phyloP scores from a whole-genome alignment of 2,888 invertebrate species.

The Digitonthophagus gazella region DNA sequence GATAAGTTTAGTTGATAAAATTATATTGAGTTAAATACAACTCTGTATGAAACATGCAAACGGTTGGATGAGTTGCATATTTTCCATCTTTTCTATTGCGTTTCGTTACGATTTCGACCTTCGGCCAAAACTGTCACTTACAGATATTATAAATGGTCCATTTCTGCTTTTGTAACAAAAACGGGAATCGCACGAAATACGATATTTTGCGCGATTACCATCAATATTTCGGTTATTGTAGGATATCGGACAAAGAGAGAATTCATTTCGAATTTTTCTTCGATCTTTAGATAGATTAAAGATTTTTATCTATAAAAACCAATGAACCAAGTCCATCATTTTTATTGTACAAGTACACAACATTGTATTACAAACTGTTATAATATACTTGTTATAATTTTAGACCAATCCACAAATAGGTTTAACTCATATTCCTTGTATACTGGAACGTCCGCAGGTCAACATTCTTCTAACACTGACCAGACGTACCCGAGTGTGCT shows the following conservation, averaged over 20 bases:
- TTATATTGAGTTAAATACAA: slow-evolving; percentile 27
- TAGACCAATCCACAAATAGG: neutral
- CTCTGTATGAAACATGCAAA: slow-evolving; percentile 38
- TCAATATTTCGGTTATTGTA: slow-evolving; percentile 5
- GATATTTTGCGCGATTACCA: slow-evolving; percentile 39
- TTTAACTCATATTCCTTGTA: neutral
- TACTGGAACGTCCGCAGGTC: slow-evolving; percentile 35
- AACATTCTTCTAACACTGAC: slow-evolving; percentile 50
- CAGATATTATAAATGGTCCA: slow-evolving; percentile 50
- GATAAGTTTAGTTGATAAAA: too few relatives aligned
- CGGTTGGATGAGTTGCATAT: slow-evolving; percentile 47
- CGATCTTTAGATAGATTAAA: neutral
- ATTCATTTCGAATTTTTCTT: neutral
- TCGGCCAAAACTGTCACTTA: slow-evolving; percentile 49
- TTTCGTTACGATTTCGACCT: slow-evolving; percentile 46
- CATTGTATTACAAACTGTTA: too few relatives aligned
- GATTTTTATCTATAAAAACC: neutral
- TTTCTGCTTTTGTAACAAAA: slow-evolving; percentile 41
- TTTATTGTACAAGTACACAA: too few relatives aligned
- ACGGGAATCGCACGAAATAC: slow-evolving; percentile 43
- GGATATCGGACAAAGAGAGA: neutral
- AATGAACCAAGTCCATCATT: too few relatives aligned
- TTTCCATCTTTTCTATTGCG: slow-evolving; percentile 39
- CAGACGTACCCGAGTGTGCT: slow-evolving; percentile 45
- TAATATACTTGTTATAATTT: neutral